phyloP scores from a whole-genome alignment of 2,888 invertebrate species.

The Lordiphosa fenestrarum region DNA sequence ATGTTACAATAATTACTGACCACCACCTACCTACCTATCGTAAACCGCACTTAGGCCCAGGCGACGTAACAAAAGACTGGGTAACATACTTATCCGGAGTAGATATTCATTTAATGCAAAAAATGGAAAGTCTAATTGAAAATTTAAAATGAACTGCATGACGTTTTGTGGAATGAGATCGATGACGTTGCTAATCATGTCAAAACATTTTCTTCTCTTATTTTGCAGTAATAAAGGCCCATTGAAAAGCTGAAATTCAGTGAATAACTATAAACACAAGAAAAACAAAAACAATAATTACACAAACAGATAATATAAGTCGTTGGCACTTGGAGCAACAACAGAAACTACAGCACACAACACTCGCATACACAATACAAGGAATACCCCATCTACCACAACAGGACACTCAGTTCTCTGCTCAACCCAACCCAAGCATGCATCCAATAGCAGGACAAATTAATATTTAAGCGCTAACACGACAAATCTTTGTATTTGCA shows the following conservation, averaged over 20 bases:
- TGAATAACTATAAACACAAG: constrained; percentile 66
- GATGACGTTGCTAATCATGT: neutral
- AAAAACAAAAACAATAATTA: constrained; percentile 73
- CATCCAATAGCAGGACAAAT: constrained; percentile 23
- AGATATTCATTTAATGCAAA: constrained; percentile 15
- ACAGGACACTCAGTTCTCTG: constrained; percentile 4
- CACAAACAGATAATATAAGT: constrained; percentile 63
- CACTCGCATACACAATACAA: constrained; percentile 21
- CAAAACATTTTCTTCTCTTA: constrained; percentile 18
- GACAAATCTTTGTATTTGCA: constrained; percentile 51
- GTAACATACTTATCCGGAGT: constrained; percentile 7
- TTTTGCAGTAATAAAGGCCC: constrained; percentile 78
- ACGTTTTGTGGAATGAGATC: neutral
- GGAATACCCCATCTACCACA: constrained; percentile 14
- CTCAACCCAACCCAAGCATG: constrained; percentile 6
- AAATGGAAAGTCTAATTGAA: constrained; percentile 1
- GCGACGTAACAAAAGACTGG: constrained; percentile 9
- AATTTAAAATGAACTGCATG: neutral
- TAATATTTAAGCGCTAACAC: constrained; percentile 55
- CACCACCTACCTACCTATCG: constrained; percentile 7
- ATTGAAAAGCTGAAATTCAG: constrained; percentile 80
- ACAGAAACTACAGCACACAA: constrained; percentile 26
- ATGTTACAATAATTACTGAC: neutral
- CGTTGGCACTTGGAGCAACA: constrained; percentile 48
- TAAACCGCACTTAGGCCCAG: constrained; percentile 18